These are phyloP conservation scores for Napeogenes sylphis DNA, from an alignment of 2,888 invertebrate genomes.

Conservation along the genomic window DNA sequence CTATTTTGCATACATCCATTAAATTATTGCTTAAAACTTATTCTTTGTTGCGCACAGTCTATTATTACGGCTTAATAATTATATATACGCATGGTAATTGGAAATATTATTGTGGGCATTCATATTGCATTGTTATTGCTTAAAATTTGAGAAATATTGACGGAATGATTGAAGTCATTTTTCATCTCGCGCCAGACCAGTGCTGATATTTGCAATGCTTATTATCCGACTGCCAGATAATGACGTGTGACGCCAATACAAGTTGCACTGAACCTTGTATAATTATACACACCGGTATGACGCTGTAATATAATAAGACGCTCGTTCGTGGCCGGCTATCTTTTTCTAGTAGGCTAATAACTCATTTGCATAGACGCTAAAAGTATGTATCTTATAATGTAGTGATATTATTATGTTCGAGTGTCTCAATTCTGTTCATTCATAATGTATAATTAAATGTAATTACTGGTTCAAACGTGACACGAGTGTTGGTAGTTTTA, in stretches of 20 bases:
- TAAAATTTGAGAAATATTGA: conserved; percentile 9
- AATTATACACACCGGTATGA: conserved; percentile 52
- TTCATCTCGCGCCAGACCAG: conserved; percentile 48
- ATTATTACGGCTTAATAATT: conserved; percentile 72
- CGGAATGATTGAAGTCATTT: conserved; percentile 59
- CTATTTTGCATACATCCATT: conserved; percentile 78
- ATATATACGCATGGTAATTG: conserved; percentile 66
- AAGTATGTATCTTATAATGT: not conserved
- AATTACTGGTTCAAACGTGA: not conserved
- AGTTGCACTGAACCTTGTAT: conserved; percentile 47
- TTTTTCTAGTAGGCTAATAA: conserved; percentile 19
- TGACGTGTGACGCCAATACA: conserved; percentile 62
- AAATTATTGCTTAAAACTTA: conserved; percentile 75
- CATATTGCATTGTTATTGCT: conserved; percentile 39
- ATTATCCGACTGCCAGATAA: conserved; percentile 64
- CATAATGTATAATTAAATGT: not conserved
- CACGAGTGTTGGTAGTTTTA: conserved; percentile 13
- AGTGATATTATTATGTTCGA: not conserved
- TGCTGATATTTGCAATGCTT: conserved; percentile 65
- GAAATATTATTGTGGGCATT: conserved; percentile 65
- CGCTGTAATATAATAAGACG: conserved; percentile 39
- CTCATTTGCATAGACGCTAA: conserved; percentile 2
- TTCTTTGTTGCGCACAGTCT: conserved; percentile 69
- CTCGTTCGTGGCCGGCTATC: conserved; percentile 18
- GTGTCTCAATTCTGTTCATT: not conserved